Evolutionary conservation across 2,888 invertebrate genomes (phyloP).

Genomic region (Tetragnatha montana): DNA sequence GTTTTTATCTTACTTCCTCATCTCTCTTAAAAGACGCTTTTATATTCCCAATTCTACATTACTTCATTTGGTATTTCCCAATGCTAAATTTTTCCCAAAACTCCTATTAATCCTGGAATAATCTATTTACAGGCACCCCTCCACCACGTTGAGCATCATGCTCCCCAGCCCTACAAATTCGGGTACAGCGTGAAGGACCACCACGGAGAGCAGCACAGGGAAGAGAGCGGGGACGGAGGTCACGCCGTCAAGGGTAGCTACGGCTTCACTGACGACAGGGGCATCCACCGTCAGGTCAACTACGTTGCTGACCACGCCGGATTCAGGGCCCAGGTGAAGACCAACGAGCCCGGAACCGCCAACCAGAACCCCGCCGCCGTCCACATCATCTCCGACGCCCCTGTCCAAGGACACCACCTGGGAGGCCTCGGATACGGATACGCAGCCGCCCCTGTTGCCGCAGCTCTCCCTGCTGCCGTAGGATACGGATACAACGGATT

Average conservation of each 20-base stretch:
- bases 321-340: conserved; percentile 49
- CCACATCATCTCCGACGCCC: conserved; percentile 27
- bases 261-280: conserved; percentile 46
- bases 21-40: too few relatives aligned
- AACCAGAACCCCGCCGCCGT: conserved; percentile 44
- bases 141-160: conserved; percentile 17
- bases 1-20: too few relatives aligned
- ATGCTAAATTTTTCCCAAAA: too few relatives aligned
- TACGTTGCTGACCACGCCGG: conserved; percentile 47
- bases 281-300: conserved; percentile 28
- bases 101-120: not conserved
- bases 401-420: not conserved
- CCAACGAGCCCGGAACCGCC: conserved; percentile 51
- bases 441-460: not conserved
- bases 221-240: conserved; percentile 37
- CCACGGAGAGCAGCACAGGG: conserved; percentile 36
- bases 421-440: not conserved
- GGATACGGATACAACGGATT: conserved; percentile 17
- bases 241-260: conserved; percentile 46
- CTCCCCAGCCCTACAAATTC: conserved; percentile 41
- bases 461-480: not conserved
- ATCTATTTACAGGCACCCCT: not conserved
- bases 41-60: too few relatives aligned
- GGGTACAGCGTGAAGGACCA: conserved; percentile 50
- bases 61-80: too few relatives aligned